Percentiles rank a stretch among this genome's conserved stretches.
phyloP scores from a whole-genome alignment of 1,140 invertebrate species.

The Polyergus mexicanus region DNA sequence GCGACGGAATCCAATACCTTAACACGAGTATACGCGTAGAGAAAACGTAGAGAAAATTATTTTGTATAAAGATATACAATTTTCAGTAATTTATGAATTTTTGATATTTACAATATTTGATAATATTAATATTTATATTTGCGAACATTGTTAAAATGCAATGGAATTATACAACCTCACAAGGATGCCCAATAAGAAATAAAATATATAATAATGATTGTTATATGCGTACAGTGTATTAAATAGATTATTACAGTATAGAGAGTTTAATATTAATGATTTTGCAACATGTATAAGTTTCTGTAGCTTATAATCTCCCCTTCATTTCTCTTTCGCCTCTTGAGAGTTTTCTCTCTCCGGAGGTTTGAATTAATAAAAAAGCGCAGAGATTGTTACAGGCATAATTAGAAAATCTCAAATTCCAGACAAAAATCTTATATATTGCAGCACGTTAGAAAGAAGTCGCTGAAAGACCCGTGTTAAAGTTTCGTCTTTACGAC shows the following conservation, averaged over 20 bases:
- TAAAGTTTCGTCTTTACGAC: slow-evolving; percentile 37
- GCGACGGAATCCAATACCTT: not conserved
- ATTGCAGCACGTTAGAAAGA: slow-evolving; percentile 36
- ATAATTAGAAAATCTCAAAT: slow-evolving; percentile 20
- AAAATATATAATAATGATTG: slow-evolving; percentile 7
- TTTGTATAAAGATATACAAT: no score
- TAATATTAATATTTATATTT: slow-evolving; percentile 13
- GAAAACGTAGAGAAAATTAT: not conserved
- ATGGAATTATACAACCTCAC: not conserved
- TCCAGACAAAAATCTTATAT: slow-evolving; percentile 40
- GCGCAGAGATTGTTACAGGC: not conserved
- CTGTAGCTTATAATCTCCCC: not conserved
- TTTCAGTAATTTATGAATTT: no score
- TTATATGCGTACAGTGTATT: not conserved
- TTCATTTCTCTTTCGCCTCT: not conserved
- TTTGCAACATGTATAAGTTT: not conserved
- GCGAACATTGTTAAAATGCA: not conserved
- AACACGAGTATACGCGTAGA: not conserved
- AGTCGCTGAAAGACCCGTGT: slow-evolving; percentile 25
- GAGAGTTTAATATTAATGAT: slow-evolving; percentile 19
- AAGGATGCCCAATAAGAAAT: not conserved
- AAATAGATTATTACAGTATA: not conserved
- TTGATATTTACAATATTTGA: not conserved
- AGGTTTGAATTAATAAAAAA: slow-evolving; percentile 38
- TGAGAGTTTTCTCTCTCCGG: not conserved